Evolutionary conservation across 1,140 invertebrate genomes (phyloP).

Genomic region (Liolophura sinensis): DNA sequence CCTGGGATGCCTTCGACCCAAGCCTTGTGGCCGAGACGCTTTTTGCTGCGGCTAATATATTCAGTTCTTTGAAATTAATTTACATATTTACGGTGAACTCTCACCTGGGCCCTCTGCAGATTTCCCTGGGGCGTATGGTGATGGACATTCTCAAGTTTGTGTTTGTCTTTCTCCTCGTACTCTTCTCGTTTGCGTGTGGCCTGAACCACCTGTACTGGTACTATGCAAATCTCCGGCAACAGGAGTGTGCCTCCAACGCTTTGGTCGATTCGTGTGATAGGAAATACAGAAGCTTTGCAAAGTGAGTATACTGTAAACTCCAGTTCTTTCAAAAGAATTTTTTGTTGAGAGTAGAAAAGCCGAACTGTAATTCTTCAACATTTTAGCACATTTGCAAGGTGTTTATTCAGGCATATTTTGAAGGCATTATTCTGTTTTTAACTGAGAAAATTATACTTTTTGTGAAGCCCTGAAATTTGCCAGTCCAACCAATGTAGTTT

Average conservation of each 20-base stretch:
- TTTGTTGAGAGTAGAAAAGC: no score
- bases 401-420: no score
- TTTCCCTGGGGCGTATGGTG: constrained; percentile 93
- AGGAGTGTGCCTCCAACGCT: constrained; percentile 70
- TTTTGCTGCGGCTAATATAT: constrained; percentile 93
- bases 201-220: constrained; percentile 95
- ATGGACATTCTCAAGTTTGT: constrained; percentile 97
- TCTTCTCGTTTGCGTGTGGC: constrained; percentile 98
- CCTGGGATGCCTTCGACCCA: constrained; percentile 92
- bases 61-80: constrained; percentile 95
- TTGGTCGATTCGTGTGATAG: constrained; percentile 36
- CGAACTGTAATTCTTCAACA: no score
- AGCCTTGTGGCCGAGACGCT: constrained; percentile 92
- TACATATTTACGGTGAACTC: constrained; percentile 99
- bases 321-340: no score
- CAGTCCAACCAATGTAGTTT: no score
- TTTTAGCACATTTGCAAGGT: no score
- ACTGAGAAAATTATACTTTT: no score
- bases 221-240: constrained; percentile 90
- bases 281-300: constrained; percentile 53
- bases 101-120: constrained; percentile 95
- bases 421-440: no score
- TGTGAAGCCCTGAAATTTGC: no score
- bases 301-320: no score
- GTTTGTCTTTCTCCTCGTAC: constrained; percentile 90